phyloP scores from a whole-genome alignment of 2,797 vertebrate genomes.

The Pipistrellus pygmaeus region DNA sequence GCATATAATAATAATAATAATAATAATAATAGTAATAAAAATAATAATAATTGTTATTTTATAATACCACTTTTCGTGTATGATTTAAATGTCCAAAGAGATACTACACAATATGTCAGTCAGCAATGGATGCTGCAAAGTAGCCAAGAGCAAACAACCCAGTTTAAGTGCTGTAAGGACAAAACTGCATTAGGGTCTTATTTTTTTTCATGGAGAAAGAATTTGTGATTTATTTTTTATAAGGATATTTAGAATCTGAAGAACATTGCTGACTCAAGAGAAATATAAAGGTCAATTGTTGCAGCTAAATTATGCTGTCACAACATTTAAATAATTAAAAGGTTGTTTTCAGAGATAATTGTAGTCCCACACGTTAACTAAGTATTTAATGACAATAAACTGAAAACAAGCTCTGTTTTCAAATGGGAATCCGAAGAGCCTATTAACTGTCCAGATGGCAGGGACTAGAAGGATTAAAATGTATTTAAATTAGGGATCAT shows the following conservation, averaged over 20 bases:
- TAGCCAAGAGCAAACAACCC: not conserved
- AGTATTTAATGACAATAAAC: slow-evolving; percentile 75
- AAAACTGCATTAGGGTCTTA: not conserved
- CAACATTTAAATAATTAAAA: slow-evolving; percentile 75
- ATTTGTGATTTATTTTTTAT: slow-evolving; percentile 68
- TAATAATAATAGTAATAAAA: no score
- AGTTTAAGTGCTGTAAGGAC: not conserved
- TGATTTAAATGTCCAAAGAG: not conserved
- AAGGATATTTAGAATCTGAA: slow-evolving; percentile 62
- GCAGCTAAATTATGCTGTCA: slow-evolving; percentile 16
- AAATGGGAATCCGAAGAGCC: not conserved
- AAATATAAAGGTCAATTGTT: slow-evolving; percentile 74
- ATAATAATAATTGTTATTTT: not conserved
- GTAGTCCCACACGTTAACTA: slow-evolving; percentile 69
- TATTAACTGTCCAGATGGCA: slow-evolving; percentile 33
- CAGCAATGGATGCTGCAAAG: not conserved
- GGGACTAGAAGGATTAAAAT: slow-evolving; percentile 37
- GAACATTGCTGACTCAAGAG: slow-evolving; percentile 76
- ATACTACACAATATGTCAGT: not conserved
- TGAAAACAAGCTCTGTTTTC: slow-evolving; percentile 68
- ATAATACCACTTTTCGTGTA: not conserved
- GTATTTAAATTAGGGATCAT: slow-evolving; percentile 59
- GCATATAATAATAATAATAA: not conserved
- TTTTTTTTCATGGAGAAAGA: not conserved
- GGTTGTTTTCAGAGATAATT: slow-evolving; percentile 69